Evolutionary conservation across 1,140 invertebrate genomes (phyloP), one percentile per base, ranked within the genome.

Genomic region (Sinonovacula constricta): DNA sequence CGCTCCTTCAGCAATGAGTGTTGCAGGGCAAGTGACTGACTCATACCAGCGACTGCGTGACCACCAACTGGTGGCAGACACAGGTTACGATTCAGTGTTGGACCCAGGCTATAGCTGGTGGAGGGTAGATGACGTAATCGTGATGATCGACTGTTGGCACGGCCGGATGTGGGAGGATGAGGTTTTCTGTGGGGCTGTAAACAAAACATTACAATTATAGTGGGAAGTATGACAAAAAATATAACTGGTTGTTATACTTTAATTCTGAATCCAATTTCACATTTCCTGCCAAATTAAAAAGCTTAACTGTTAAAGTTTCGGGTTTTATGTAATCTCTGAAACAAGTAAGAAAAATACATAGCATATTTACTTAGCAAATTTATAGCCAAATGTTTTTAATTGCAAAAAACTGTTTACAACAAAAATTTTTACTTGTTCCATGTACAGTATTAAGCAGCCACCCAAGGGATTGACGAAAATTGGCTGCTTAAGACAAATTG

Each of bases 11-110:
- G 24, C 31, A 76, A 59, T 39, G 60, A 59, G 26, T 76, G 72
- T 34, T 65, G 72, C 31, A 76, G 39, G 18, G 72, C 30, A 5
- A 76, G 36, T 0, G 62, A 54, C 28, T 76, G 72, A 75, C 72
- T 59, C 31, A 76, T 31, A 39, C 22, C 31, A 26, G 60, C 71
- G 10, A 85, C 75, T 22, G 83, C 79, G 51, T 88, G 84, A 30
- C 88, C 88, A 30, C 88, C 88, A n/a, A 91, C 88, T 18, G 90
- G 88, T 24, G 90, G 90, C 34, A 91, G 84, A 81, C 88, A 88
- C 31, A 83, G 69, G 54, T 89, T 91, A 77, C 83, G 87, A 79
- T 90, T 90, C 14, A 91, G 76, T 18, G 88, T 78, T 45, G 83
- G 72, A 22, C 33, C 56, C 7, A 57, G 62, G 65, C 77, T 67